Evolutionary conservation across 2,797 vertebrate species (phyloP).

Genomic region (Hemibagrus guttatus): DNA sequence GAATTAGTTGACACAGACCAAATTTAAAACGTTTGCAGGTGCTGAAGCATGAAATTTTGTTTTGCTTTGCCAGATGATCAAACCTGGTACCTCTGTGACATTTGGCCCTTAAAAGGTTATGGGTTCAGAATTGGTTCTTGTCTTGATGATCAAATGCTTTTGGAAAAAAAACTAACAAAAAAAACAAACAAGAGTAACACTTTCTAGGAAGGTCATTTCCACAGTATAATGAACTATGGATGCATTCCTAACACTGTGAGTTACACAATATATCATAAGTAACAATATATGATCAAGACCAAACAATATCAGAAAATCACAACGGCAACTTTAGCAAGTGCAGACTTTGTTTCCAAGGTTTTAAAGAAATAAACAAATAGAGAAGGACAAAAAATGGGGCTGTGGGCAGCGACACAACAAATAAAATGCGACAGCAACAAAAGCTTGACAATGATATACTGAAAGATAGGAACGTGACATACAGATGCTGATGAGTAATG

Average conservation of each 20-base stretch:
- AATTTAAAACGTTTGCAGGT: background rate
- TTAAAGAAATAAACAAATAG: no score
- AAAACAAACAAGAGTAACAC: background rate
- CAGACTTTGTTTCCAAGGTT: no score
- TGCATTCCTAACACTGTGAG: background rate
- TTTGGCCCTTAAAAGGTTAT: conserved; percentile 7
- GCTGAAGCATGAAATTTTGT: background rate
- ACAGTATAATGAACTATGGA: background rate
- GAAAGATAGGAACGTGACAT: no score
- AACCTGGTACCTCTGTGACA: background rate
- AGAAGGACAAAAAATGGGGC: no score
- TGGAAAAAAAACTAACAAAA: no score
- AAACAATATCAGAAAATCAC: background rate
- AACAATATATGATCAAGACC: background rate
- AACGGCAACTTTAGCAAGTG: no score
- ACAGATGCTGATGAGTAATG: no score
- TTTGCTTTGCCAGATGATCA: background rate
- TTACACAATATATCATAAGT: background rate
- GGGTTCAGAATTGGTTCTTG: background rate
- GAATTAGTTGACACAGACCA: background rate
- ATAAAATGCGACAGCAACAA: no score
- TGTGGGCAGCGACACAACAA: no score
- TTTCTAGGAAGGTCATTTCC: background rate
- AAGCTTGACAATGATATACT: no score
- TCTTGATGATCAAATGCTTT: background rate